Base-by-base conservation (phyloP, 2,113 vertebrate genomes). In the Vidua macroura region DNA sequence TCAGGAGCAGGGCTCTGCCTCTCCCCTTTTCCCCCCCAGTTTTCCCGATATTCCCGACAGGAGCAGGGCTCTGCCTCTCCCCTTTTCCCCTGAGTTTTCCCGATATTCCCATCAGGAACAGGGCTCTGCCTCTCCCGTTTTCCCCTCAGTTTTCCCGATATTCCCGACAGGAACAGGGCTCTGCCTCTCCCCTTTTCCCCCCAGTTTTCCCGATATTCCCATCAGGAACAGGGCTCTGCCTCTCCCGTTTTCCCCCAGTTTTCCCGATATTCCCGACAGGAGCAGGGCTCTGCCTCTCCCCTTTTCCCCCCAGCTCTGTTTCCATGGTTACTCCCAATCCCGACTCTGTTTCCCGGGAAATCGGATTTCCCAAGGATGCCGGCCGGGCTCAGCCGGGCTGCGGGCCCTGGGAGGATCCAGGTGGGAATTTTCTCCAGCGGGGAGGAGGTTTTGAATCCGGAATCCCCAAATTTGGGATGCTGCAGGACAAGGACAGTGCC, bases 311-410 rank as follows among this genome's bases (percentile, higher is more conserved):
- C 56, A 58, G 88, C 91, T 96, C 91, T n/a, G 98, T 98, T 98
- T 96, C 98, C 98, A 98, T 98, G 97, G 95, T 94, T 96, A 98
- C 98, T 53, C 92, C 96, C 98, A 94, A 97, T 35, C 76, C 59
- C 10, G 81, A 94, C 94, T 95, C 92, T 90, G 93, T 48, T 98
- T 95, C 96, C 92, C 92, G 83, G 69, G 86, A 98, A 98, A 98
- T 97, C 96, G 97, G 94, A 98, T 98, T 98, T 67, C 62, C 76
- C 4, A 0, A 3, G 75, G 22, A 62, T 33, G 16, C 5, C 46
- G 12, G 1, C 44, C 2, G 44, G 44, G 56, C 73, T 6, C 31
- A 2, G 41, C 41, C 52, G 7, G 15, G 37, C 49, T 17, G 46
- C 19, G 11, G 19, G 20, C 5, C 12, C 69, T 3, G 69, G 11